phyloP scores from a whole-genome alignment of 2,888 invertebrate genomes.

The Slavum lentiscoides region DNA sequence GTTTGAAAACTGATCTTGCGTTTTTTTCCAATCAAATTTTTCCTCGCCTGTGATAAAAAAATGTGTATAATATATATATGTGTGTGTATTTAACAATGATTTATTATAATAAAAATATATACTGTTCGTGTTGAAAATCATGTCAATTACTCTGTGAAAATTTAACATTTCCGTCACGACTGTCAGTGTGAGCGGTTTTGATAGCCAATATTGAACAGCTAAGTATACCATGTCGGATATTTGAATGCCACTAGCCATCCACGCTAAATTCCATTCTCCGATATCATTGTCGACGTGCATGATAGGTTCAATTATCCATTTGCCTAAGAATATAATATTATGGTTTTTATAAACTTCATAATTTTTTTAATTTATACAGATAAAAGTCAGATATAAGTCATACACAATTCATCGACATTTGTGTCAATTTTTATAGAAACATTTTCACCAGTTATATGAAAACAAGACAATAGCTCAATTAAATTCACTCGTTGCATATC shows the following conservation, averaged over 20 bases:
- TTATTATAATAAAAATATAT: constrained; percentile 55
- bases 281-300: constrained; percentile 60
- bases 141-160: constrained; percentile 68
- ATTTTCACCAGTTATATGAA: constrained; percentile 27
- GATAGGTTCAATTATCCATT: constrained; percentile 61
- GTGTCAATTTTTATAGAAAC: constrained; percentile 24
- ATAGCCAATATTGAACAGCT: constrained; percentile 73
- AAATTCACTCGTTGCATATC: constrained; percentile 3
- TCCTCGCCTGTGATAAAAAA: too few species aligned
- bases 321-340: constrained; percentile 57
- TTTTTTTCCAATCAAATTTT: constrained; percentile 51
- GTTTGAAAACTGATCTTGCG: constrained; percentile 54
- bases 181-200: constrained; percentile 62
- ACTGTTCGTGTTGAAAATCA: constrained; percentile 69
- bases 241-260: constrained; percentile 62
- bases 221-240: constrained; percentile 72
- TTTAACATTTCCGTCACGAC: constrained; percentile 69
- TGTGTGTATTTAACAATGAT: neutral
- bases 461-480: constrained; percentile 35
- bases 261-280: constrained; percentile 59
- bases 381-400: neutral
- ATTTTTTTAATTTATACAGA: neutral
- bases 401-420: constrained; percentile 42
- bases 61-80: too few species aligned
- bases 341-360: too few species aligned